Conservation (phyloP, 92 coral and sea anemone species). For the Epizoanthus scotinus region DNA sequence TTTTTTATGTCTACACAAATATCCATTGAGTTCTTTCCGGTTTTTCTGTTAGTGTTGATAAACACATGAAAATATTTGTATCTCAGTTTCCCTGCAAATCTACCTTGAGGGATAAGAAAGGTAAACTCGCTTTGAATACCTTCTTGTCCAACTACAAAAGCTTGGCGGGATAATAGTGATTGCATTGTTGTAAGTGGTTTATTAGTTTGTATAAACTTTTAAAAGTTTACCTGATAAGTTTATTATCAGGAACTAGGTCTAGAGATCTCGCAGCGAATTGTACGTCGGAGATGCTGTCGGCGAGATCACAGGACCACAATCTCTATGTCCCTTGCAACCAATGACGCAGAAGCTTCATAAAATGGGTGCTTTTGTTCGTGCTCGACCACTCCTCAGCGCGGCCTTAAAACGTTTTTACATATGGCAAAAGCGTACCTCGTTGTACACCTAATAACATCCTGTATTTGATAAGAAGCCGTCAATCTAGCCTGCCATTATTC, state of each 20-base stretch:
- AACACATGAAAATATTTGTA: slow-evolving; percentile 44
- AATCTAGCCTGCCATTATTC: slow-evolving; percentile 63
- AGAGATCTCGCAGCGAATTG: slow-evolving; percentile 1
- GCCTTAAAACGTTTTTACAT: slow-evolving; percentile 55
- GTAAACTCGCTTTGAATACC: slow-evolving; percentile 34
- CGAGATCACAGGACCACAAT: slow-evolving; percentile 75
- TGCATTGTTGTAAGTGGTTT: slow-evolving; percentile 40
- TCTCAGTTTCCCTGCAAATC: slow-evolving; percentile 17
- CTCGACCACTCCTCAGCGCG: slow-evolving; percentile 73
- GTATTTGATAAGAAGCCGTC: slow-evolving; percentile 55
- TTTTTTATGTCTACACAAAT: background rate
- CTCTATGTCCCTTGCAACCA: slow-evolving; percentile 46
- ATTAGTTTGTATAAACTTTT: slow-evolving; percentile 35
- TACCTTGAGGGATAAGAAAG: slow-evolving; percentile 32
- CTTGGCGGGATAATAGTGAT: slow-evolving; percentile 39
- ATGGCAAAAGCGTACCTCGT: slow-evolving; percentile 52
- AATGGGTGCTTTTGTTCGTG: slow-evolving; percentile 53
- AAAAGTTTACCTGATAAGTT: slow-evolving; percentile 34
- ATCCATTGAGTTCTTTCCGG: slow-evolving; percentile 26
- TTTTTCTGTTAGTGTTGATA: slow-evolving; percentile 35
- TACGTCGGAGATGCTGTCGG: slow-evolving; percentile 68
- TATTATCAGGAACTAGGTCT: slow-evolving; percentile 28
- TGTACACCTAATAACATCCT: slow-evolving; percentile 62
- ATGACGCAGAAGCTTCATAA: slow-evolving; percentile 42
- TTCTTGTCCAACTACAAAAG: slow-evolving; percentile 40